Percentiles rank a stretch among this genome's conserved stretches.
phyloP scores from a whole-genome alignment of 2,888 invertebrate species.

The Microctonus aethiopoides region DNA sequence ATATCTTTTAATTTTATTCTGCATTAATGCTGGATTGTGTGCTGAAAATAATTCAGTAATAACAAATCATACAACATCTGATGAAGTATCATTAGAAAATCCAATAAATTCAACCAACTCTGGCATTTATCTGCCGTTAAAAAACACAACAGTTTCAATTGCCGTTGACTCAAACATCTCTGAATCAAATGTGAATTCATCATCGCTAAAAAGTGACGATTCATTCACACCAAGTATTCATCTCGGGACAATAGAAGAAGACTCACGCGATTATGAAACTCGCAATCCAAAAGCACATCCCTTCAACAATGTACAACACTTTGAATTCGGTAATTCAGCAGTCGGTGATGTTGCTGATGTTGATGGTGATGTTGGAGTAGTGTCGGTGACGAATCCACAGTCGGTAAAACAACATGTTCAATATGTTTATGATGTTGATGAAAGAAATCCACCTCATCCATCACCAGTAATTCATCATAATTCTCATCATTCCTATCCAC shows the following conservation, averaged over 20 bases:
- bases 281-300: conserved; percentile 24
- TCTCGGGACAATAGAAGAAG: conserved; percentile 52
- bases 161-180: background rate
- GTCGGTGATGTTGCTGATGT: conserved; percentile 23
- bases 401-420: conserved; percentile 36
- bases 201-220: background rate
- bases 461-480: conserved; percentile 17
- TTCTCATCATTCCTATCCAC: background rate
- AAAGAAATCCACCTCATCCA: conserved; percentile 37
- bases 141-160: background rate
- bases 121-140: background rate
- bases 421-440: conserved; percentile 47
- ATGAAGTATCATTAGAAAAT: background rate
- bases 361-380: background rate
- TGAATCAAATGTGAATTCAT: background rate
- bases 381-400: conserved; percentile 30
- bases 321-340: conserved; percentile 46
- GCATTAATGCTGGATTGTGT: background rate
- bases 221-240: conserved; percentile 54
- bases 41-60: background rate
- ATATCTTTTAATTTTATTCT: background rate
- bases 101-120: background rate
- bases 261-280: conserved; percentile 27
- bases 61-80: background rate
- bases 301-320: conserved; percentile 49